These are phyloP conservation scores for Hiodon tergisus DNA, from an alignment of 2,113 vertebrate species.

Conservation along the genomic window DNA sequence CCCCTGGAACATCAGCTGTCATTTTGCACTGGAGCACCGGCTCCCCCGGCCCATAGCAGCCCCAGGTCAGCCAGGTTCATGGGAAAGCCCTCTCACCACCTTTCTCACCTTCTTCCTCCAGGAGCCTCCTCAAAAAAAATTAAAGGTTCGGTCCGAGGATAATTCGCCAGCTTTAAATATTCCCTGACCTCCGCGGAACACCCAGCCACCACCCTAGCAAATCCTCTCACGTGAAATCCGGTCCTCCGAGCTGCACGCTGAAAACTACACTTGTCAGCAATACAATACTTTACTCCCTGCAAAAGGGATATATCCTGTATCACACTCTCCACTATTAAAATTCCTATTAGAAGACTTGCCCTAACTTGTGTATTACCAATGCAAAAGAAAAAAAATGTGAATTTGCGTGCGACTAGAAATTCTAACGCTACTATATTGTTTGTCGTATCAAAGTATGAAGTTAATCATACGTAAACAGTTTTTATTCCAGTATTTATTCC, in stretches of 20 bases:
- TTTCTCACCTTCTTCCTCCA: conserved; percentile 70
- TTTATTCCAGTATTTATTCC: too few relatives aligned
- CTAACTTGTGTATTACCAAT: too few relatives aligned
- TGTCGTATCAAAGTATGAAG: conserved; percentile 11
- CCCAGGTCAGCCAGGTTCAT: conserved; percentile 48
- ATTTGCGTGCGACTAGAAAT: conserved; percentile 8
- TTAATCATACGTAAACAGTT: neutral
- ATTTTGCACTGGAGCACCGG: conserved; percentile 14
- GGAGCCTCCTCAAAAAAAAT: conserved; percentile 48
- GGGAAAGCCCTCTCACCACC: conserved; percentile 49
- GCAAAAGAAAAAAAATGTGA: conserved; percentile 1
- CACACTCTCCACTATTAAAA: neutral
- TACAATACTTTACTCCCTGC: neutral
- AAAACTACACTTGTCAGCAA: neutral
- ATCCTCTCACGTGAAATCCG: conserved; percentile 10
- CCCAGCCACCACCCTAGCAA: neutral
- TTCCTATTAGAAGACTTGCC: neutral
- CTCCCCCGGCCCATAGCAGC: conserved; percentile 22
- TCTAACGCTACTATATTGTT: neutral
- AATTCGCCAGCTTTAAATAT: conserved; percentile 1
- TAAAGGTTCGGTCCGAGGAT: conserved; percentile 10
- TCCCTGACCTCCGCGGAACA: conserved; percentile 9
- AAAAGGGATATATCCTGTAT: neutral
- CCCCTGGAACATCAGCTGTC: conserved; percentile 46
- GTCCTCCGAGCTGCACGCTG: neutral